These are phyloP conservation scores for Mormyrops attenuatus DNA, from an alignment of 2,797 vertebrate genomes.

Conservation along the genomic window DNA sequence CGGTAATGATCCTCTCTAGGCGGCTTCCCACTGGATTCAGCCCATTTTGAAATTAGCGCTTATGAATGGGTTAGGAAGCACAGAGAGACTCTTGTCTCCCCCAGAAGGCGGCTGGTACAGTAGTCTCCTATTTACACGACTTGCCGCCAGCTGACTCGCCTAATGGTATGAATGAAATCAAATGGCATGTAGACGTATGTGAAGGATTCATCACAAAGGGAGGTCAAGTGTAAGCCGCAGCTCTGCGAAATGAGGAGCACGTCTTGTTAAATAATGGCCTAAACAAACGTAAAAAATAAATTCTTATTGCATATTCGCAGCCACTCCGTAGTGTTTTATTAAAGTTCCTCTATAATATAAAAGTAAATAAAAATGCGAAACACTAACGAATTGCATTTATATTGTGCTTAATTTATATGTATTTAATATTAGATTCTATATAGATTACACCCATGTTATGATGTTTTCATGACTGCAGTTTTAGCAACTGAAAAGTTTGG, in stretches of 20 bases:
- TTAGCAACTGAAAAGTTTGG: not conserved
- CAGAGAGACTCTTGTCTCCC: not conserved
- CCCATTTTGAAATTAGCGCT: conserved; percentile 2
- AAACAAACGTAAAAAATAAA: not conserved
- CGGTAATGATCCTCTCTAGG: not conserved
- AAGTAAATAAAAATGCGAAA: not conserved
- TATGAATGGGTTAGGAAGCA: conserved; percentile 18
- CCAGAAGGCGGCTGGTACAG: not conserved
- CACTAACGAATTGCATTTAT: not conserved
- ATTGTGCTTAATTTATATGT: not conserved
- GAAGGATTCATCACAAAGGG: not conserved
- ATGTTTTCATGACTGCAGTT: not conserved
- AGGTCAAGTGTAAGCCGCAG: not conserved
- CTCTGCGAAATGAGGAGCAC: not conserved
- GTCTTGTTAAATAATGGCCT: not conserved
- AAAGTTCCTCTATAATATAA: not conserved
- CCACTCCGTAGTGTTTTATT: not conserved
- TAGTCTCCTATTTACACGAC: conserved; percentile 15
- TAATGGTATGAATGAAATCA: conserved; percentile 15
- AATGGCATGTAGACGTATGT: not conserved
- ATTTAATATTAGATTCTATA: not conserved
- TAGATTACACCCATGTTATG: not conserved
- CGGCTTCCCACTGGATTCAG: conserved; percentile 8
- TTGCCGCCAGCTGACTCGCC: conserved; percentile 21
- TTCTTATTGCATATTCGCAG: not conserved